Evolutionary conservation across 1,140 invertebrate genomes (phyloP).

Genomic region (Rhopalosiphum padi): DNA sequence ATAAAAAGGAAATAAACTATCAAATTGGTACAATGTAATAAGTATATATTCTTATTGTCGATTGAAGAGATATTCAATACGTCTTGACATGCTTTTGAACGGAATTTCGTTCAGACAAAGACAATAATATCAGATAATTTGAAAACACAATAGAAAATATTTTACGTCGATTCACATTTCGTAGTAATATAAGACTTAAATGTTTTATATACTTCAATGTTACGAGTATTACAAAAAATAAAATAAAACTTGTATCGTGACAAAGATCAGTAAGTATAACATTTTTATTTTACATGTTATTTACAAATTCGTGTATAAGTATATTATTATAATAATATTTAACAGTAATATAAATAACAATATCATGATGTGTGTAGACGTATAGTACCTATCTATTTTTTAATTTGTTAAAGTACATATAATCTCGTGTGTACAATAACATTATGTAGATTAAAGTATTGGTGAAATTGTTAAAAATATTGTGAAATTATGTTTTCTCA

Average conservation of each 20-base stretch:
- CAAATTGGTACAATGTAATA: not conserved
- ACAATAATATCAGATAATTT: conserved; percentile 11
- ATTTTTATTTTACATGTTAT: not conserved
- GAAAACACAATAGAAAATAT: conserved; percentile 27
- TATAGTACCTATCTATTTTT: not conserved
- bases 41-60: not conserved
- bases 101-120: not conserved
- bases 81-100: not conserved
- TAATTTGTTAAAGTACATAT: not conserved
- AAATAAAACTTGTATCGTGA: not conserved
- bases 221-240: not conserved
- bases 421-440: not conserved
- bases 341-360: not conserved
- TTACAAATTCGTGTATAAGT: not conserved
- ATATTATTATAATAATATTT: not conserved
- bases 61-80: not conserved
- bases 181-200: not conserved
- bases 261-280: not conserved
- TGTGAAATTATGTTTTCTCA: not conserved
- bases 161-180: not conserved
- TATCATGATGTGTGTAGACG: not conserved
- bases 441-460: not conserved
- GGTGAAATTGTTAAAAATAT: not conserved
- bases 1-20: conserved; percentile 6
- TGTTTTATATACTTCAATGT: not conserved